Conservation (phyloP, 1,140 invertebrate species). For the Bactericera cockerelli region DNA sequence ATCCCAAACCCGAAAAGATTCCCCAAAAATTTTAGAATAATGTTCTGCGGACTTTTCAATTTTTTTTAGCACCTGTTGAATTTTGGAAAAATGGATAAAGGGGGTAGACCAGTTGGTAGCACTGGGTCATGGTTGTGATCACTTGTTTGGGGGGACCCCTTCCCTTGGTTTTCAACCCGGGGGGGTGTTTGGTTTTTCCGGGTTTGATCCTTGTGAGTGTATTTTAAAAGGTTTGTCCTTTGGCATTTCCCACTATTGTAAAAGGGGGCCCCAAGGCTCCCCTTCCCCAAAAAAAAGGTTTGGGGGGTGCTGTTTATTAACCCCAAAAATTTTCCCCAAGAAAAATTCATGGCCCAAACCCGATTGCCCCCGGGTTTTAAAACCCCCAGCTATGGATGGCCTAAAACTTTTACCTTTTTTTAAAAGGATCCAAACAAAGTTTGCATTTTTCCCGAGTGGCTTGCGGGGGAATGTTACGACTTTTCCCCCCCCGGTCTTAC, state of each 20-base stretch:
- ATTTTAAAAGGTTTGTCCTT: slow-evolving; percentile 85
- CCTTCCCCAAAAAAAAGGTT: slow-evolving; percentile 98
- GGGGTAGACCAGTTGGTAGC: slow-evolving; percentile 67
- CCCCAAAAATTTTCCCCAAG: slow-evolving; percentile 62
- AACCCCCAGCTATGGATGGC: slow-evolving; percentile 76
- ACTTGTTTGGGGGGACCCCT: slow-evolving; percentile 64
- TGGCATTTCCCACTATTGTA: slow-evolving; percentile 76
- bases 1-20: slow-evolving; percentile 51
- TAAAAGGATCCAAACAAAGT: slow-evolving; percentile 92
- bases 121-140: slow-evolving; percentile 86
- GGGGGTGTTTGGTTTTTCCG: slow-evolving; percentile 71
- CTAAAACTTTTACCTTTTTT: slow-evolving; percentile 90
- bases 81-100: slow-evolving; percentile 84
- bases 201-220: slow-evolving; percentile 64
- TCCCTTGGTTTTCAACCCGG: slow-evolving; percentile 80
- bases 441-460: slow-evolving; percentile 97
- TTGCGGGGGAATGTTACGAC: slow-evolving; percentile 94
- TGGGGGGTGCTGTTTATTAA: slow-evolving; percentile 90
- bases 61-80: slow-evolving; percentile 71
- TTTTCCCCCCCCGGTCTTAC: slow-evolving; percentile 69
- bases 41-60: slow-evolving; percentile 92
- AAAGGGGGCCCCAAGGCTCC: slow-evolving; percentile 87
- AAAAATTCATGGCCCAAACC: slow-evolving; percentile 95
- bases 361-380: slow-evolving; percentile 72
- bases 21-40: slow-evolving; percentile 60